These are phyloP conservation scores for Drosophila multiciliata DNA, from an alignment of 2,888 invertebrate species.

Conservation along the genomic window DNA sequence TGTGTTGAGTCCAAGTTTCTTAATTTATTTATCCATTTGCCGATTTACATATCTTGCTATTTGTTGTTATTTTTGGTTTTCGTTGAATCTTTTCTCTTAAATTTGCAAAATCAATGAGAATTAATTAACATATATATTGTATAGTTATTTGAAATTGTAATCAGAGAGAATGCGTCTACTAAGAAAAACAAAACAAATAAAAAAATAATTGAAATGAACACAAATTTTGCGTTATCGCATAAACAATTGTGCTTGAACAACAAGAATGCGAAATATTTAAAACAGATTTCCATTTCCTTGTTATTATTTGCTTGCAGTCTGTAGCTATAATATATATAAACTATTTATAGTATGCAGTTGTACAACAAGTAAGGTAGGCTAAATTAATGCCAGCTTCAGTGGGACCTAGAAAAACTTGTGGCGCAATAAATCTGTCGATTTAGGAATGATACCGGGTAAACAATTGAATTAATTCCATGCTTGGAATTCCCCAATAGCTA, in stretches of 20 bases:
- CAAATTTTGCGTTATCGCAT: background rate
- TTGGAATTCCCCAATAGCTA: background rate
- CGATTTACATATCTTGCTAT: background rate
- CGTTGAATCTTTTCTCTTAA: background rate
- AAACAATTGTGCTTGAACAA: background rate
- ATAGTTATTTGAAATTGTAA: background rate
- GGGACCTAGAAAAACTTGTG: background rate
- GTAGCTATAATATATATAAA: too few relatives aligned
- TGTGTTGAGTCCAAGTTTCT: background rate
- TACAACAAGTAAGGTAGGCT: background rate
- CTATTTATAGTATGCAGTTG: background rate
- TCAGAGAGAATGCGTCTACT: background rate
- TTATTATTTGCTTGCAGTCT: slow-evolving; percentile 1
- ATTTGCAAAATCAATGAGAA: slow-evolving; percentile 3
- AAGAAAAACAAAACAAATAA: background rate
- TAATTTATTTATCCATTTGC: background rate
- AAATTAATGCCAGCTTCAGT: slow-evolving; percentile 8
- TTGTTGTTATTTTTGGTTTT: background rate
- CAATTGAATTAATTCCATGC: background rate
- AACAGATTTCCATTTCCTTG: slow-evolving; percentile 7
- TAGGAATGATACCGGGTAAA: background rate
- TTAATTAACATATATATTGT: background rate
- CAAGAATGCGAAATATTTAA: slow-evolving; percentile 29
- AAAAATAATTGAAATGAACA: slow-evolving; percentile 2
- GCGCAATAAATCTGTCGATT: background rate